These are phyloP conservation scores for Anguilla japonica DNA, from an alignment of 2,113 vertebrate genomes.

Conservation along the genomic window DNA sequence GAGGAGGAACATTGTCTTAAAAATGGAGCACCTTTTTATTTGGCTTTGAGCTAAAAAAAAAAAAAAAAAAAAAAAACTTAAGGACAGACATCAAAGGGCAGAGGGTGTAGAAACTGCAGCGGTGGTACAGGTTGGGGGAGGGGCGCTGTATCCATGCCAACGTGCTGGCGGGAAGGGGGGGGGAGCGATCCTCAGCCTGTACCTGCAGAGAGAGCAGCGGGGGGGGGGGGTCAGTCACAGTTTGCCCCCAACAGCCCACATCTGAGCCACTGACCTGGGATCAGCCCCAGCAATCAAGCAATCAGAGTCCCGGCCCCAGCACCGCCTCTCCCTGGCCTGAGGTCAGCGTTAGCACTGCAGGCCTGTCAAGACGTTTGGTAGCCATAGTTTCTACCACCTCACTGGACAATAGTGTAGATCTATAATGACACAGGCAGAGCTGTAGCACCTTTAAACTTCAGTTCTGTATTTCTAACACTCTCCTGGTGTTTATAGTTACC, in stretches of 20 bases:
- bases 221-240: not conserved
- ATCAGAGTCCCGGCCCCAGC: too few relatives aligned
- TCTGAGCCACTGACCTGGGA: too few relatives aligned
- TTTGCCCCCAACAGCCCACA: not conserved
- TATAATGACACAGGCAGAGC: too few relatives aligned
- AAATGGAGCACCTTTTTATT: conserved; percentile 72
- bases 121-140: conserved; percentile 28
- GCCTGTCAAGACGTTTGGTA: too few relatives aligned
- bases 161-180: conserved; percentile 21
- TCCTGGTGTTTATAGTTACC: too few relatives aligned
- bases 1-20: conserved; percentile 36
- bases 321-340: too few relatives aligned
- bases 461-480: too few relatives aligned
- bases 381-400: too few relatives aligned
- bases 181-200: conserved; percentile 57
- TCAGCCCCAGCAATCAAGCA: too few relatives aligned
- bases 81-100: conserved; percentile 13
- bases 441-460: too few relatives aligned
- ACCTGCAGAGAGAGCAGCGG: conserved; percentile 49
- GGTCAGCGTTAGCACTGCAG: too few relatives aligned
- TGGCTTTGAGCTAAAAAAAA: conserved; percentile 60
- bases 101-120: conserved; percentile 2
- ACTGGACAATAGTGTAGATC: too few relatives aligned
- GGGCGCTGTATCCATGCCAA: conserved; percentile 39
- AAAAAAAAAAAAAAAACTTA: conserved; percentile 30